Evolutionary conservation across 2,113 vertebrate species (phyloP).

Genomic region (Corydoras sp.): DNA sequence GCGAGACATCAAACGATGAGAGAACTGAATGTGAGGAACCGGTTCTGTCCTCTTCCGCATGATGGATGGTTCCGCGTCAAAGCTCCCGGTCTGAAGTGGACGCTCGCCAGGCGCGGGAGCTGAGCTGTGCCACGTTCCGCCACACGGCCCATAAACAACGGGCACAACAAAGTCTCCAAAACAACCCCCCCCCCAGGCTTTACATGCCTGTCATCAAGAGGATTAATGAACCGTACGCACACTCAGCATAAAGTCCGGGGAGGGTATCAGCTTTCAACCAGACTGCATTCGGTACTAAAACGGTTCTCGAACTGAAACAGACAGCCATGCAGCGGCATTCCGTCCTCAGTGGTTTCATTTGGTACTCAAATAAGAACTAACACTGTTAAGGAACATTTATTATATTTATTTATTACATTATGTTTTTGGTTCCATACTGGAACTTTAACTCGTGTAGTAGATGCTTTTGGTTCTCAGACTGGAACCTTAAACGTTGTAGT

Average conservation of each 20-base stretch:
- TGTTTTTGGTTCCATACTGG: background rate
- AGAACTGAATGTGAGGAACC: background rate
- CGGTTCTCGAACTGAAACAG: too few relatives aligned
- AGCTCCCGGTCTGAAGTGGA: constrained; percentile 27
- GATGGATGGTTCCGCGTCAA: constrained; percentile 20
- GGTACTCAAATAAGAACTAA: too few relatives aligned
- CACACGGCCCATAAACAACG: constrained; percentile 19
- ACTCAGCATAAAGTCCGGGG: too few relatives aligned
- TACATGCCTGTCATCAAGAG: constrained; percentile 7
- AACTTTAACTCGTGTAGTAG: background rate
- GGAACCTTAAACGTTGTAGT: too few relatives aligned
- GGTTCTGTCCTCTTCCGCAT: constrained; percentile 9
- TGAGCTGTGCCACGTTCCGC: constrained; percentile 23
- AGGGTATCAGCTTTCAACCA: too few relatives aligned
- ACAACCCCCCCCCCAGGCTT: background rate
- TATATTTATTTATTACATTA: too few relatives aligned
- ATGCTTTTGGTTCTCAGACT: too few relatives aligned
- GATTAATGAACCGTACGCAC: constrained; percentile 6
- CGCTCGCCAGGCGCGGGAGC: constrained; percentile 25
- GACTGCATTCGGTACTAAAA: too few relatives aligned
- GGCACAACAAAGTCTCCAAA: constrained; percentile 11
- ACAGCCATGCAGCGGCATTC: too few relatives aligned
- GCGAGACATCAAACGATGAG: constrained; percentile 3
- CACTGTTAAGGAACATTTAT: too few relatives aligned
- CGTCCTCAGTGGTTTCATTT: too few relatives aligned